Conservation (phyloP, 2,888 invertebrate species). For the Mongoloraphidia duomilia region DNA sequence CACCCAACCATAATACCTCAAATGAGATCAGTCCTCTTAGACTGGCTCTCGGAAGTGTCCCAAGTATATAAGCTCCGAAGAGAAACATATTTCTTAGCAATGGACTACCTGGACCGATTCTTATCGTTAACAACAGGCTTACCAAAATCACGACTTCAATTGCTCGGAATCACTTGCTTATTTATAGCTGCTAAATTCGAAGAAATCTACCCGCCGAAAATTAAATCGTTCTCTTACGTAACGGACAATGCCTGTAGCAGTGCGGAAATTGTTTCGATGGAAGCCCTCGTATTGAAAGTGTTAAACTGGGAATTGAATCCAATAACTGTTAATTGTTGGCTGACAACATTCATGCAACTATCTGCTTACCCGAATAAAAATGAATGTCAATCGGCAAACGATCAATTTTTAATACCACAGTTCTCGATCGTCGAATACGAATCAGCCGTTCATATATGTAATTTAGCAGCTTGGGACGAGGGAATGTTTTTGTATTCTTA, state of each 20-base stretch:
- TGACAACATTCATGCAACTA: too few relatives aligned
- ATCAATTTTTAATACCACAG: constrained; percentile 34
- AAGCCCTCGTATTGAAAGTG: constrained; percentile 30
- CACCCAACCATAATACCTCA: constrained; percentile 76
- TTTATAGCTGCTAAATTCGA: constrained; percentile 93
- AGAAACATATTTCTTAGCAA: constrained; percentile 88
- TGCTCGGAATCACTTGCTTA: constrained; percentile 88
- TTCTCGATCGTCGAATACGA: constrained; percentile 77
- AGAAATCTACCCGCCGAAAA: constrained; percentile 97
- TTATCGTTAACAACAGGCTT: constrained; percentile 63
- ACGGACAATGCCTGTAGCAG: constrained; percentile 94
- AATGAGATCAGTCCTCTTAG: constrained; percentile 90
- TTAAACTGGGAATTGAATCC: too few relatives aligned
- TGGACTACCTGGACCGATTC: constrained; percentile 92
- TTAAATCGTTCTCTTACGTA: constrained; percentile 89
- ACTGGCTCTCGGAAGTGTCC: constrained; percentile 96
- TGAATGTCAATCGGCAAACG: too few relatives aligned
- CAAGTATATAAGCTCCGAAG: constrained; percentile 91
- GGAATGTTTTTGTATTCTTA: constrained; percentile 70
- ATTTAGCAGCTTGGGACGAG: constrained; percentile 79
- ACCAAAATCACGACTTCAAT: constrained; percentile 79
- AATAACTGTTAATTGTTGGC: too few relatives aligned
- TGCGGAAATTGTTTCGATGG: constrained; percentile 29
- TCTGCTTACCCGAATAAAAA: constrained; percentile 15
- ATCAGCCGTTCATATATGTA: constrained; percentile 74